These are phyloP conservation scores for Pandion haliaetus DNA, from an alignment of 2,113 vertebrate genomes.

Conservation along the genomic window DNA sequence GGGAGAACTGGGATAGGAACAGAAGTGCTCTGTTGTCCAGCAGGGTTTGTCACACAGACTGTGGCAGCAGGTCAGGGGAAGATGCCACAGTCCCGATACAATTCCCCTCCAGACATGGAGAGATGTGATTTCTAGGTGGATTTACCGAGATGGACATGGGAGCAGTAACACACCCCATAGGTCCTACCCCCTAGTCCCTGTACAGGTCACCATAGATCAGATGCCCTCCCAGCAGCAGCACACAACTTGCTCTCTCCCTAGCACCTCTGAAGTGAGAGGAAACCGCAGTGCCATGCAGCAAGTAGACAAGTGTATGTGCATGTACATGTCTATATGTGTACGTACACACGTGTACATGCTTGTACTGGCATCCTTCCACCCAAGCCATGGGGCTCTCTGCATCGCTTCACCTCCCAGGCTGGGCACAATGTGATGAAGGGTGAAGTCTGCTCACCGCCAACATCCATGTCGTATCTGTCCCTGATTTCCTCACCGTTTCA, in stretches of 20 bases:
- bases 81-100: no score
- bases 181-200: background rate
- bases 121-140: background rate
- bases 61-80: background rate
- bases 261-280: background rate
- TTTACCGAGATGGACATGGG: accelerated
- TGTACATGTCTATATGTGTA: accelerated
- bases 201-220: accelerated
- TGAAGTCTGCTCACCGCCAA: accelerated
- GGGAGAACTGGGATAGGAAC: background rate
- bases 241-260: background rate
- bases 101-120: background rate
- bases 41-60: background rate
- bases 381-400: no score
- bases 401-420: background rate
- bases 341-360: background rate
- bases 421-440: background rate
- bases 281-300: background rate
- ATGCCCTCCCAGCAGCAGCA: background rate
- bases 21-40: background rate
- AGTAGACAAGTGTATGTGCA: background rate
- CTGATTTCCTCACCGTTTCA: background rate
- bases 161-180: background rate
- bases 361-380: background rate
- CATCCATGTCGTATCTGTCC: background rate